phyloP scores from a whole-genome alignment of 2,888 invertebrate species.

The Pharmacophagus antenor region DNA sequence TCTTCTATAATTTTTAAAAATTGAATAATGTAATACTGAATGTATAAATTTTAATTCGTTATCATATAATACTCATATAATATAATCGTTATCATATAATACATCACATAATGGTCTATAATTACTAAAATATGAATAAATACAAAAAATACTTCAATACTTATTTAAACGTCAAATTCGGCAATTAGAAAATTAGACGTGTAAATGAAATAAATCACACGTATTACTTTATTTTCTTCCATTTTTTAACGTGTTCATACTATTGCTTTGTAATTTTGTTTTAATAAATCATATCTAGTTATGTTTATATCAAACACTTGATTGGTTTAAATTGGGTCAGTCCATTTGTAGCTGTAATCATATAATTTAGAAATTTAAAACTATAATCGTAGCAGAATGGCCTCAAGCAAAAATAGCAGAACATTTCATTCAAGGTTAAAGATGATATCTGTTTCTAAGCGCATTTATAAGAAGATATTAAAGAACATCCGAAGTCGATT shows the following conservation, averaged over 20 bases:
- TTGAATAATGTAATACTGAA: neutral
- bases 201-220: neutral
- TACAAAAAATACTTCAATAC: neutral
- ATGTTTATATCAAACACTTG: slow-evolving; percentile 15
- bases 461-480: neutral
- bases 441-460: slow-evolving; percentile 1
- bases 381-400: slow-evolving; percentile 23
- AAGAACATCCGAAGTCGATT: neutral
- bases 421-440: slow-evolving; percentile 20
- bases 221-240: neutral
- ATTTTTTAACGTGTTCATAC: neutral
- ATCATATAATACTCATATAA: too few species aligned
- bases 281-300: slow-evolving; percentile 5
- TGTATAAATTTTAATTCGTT: neutral
- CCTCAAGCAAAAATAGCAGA: slow-evolving; percentile 6
- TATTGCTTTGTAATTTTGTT: slow-evolving; percentile 1
- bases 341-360: slow-evolving; percentile 16
- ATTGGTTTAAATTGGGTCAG: slow-evolving; percentile 24
- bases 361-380: slow-evolving; percentile 25
- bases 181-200: neutral
- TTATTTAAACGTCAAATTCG: neutral
- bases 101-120: too few species aligned
- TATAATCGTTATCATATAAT: too few species aligned
- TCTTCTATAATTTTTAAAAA: slow-evolving; percentile 1
- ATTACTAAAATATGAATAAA: too few species aligned